Evolutionary conservation across 2,113 vertebrate species (phyloP), one percentile per base, ranked within the genome.

Genomic region (Notarius lentiginosus): DNA sequence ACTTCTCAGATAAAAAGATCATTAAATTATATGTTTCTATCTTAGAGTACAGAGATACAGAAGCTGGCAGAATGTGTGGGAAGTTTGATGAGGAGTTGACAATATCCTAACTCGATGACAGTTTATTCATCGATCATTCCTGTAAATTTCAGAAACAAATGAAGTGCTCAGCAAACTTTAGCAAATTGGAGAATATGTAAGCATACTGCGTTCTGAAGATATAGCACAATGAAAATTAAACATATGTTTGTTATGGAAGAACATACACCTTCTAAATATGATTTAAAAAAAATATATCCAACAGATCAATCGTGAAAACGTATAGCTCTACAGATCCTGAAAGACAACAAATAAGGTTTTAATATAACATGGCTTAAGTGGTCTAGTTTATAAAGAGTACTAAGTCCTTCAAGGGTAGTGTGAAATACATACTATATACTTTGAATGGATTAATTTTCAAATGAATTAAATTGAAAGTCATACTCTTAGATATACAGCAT

Each of bases 51-150:
- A 82, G 27, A 82, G 86, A 66, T 63, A 53, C 72, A 76, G 56
- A 66, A 77, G 66, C 18, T 87, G 73, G 27, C 58, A 61, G 60
- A 63, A 58, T 24, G 63, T 85, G 76, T 84, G 34, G 63, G 76
- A 79, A 58, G 56, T 55, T 76, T 84, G 83, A 84, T 15, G 22
- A 68, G 49, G 61, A 70, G 61, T 68, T 79, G 75, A 79, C 73
- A 79, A 66, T 79, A 79, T 34, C 72, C 34, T 77, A 47, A 85
- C 34, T 22, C 63, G 34, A 65, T 53, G 72, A 51, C 53, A 63
- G 55, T 49, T 85, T 85, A 85, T 85, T 65, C 22, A 85, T 77
- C 51, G 84, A 85, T 76, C 72, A 85, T 73, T 68, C 47, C n/a
- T 53, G 20, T 66, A 83, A 83, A 30, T n/a, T 66, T 83, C 63